A percentile compares a stretch with the other conserved stretches of the same genome.
Evolutionary conservation across 1,140 invertebrate species (phyloP).

Genomic region (Pseudomyrmex pallidus): DNA sequence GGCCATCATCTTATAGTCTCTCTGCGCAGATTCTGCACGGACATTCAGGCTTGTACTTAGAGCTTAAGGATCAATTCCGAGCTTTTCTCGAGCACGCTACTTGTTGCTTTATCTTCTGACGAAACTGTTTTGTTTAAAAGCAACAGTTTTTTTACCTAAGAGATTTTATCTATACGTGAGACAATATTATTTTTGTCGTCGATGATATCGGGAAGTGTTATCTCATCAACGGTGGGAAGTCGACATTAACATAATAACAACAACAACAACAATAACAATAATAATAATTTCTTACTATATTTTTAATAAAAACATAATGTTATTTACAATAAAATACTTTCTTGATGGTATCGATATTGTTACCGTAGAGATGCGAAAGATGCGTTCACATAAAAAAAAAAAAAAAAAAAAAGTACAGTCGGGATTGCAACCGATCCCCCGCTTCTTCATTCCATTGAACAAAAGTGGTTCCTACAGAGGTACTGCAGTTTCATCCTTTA

Average conservation of each 20-base stretch:
- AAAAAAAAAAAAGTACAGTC: too few relatives aligned
- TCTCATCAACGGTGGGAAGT: neutral
- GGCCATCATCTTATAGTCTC: constrained; percentile 25
- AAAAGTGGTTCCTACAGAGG: constrained; percentile 29
- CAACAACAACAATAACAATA: too few relatives aligned
- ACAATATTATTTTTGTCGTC: neutral
- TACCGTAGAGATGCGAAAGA: neutral
- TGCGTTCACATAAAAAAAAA: neutral
- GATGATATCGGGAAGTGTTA: neutral
- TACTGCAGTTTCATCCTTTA: constrained; percentile 36
- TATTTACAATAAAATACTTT: neutral
- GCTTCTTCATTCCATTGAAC: constrained; percentile 24
- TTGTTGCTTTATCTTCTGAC: constrained; percentile 63
- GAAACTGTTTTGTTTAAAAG: constrained; percentile 35
- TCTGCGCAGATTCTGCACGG: constrained; percentile 17
- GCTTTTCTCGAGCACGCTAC: constrained; percentile 48
- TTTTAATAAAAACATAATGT: neutral
- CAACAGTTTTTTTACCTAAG: neutral
- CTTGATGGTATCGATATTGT: neutral
- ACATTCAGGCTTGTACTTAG: constrained; percentile 31
- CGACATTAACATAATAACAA: neutral
- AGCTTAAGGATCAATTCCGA: constrained; percentile 48
- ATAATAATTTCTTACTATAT: neutral
- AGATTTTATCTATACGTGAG: neutral
- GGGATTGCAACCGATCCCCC: constrained; percentile 24